Percentiles rank a stretch among this genome's conserved stretches.
phyloP scores from a whole-genome alignment of 2,797 vertebrate species.

The Anguilla marmorata region DNA sequence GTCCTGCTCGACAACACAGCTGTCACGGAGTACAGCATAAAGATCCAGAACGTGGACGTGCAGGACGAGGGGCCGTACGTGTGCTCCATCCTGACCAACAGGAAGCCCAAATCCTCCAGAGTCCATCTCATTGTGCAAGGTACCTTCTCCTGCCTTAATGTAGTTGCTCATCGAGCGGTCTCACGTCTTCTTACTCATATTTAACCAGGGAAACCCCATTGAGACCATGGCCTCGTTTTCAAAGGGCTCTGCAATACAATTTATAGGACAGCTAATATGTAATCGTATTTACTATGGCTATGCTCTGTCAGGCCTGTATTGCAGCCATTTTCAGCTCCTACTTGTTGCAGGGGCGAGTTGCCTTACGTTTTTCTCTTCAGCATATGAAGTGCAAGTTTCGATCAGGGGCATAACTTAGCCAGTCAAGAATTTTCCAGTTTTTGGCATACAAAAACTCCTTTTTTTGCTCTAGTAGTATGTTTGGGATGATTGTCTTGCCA shows the following conservation, averaged over 20 bases:
- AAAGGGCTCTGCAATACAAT: background rate
- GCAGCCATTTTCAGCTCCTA: too few relatives aligned
- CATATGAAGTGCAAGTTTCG: too few relatives aligned
- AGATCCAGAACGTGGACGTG: constrained; percentile 88
- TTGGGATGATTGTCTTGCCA: too few relatives aligned
- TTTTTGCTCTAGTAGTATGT: too few relatives aligned
- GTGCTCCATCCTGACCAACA: constrained; percentile 96
- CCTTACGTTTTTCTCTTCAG: too few relatives aligned
- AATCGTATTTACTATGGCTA: too few relatives aligned
- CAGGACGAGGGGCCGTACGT: constrained; percentile 94
- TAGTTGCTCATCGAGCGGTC: background rate
- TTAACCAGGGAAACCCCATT: background rate
- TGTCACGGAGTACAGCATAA: constrained; percentile 93
- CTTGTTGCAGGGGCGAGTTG: too few relatives aligned
- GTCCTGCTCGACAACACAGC: constrained; percentile 88
- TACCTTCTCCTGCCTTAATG: constrained; percentile 49
- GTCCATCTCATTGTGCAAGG: constrained; percentile 97
- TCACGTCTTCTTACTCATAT: background rate
- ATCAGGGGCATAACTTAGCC: too few relatives aligned
- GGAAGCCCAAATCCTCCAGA: constrained; percentile 90
- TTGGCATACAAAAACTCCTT: too few relatives aligned
- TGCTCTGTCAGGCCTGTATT: too few relatives aligned
- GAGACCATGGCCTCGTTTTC: background rate
- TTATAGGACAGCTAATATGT: background rate
- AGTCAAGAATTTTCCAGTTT: too few relatives aligned